Evolutionary conservation across 1,140 invertebrate species (phyloP).

Genomic region (Orius laevigatus): DNA sequence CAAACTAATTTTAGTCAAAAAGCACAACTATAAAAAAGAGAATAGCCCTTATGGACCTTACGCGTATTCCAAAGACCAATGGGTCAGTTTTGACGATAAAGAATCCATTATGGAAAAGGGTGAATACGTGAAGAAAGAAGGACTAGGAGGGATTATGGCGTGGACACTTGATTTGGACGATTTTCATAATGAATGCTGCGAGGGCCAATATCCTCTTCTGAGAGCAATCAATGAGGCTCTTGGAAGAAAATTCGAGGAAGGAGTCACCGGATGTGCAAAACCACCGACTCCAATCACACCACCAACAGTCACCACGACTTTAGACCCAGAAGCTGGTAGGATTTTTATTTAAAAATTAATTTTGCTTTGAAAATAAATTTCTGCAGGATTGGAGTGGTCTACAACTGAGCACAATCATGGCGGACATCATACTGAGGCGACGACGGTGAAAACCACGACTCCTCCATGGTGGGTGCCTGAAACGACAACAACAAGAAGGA

Average conservation of each 20-base stretch:
- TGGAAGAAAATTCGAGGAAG: constrained; percentile 40
- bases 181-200: constrained; percentile 40
- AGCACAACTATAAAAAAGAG: constrained; percentile 44
- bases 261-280: constrained; percentile 22
- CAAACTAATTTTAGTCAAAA: constrained; percentile 28
- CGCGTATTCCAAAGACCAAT: constrained; percentile 53
- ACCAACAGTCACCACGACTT: constrained; percentile 34
- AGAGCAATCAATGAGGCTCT: constrained; percentile 59
- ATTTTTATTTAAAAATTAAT: too few species aligned
- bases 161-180: constrained; percentile 70
- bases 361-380: too few species aligned
- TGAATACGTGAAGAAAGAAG: constrained; percentile 36
- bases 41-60: constrained; percentile 55
- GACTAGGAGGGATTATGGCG: constrained; percentile 57
- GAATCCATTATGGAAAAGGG: constrained; percentile 40
- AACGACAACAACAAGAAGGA: constrained; percentile 15
- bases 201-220: constrained; percentile 59
- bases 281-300: not conserved
- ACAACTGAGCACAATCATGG: too few species aligned
- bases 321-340: constrained; percentile 24
- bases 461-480: constrained; percentile 3
- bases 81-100: constrained; percentile 67
- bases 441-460: constrained; percentile 1
- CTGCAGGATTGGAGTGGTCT: too few species aligned
- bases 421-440: constrained; percentile 27